Conservation (phyloP, 2,888 invertebrate species). For the Nymphalis c-album region DNA sequence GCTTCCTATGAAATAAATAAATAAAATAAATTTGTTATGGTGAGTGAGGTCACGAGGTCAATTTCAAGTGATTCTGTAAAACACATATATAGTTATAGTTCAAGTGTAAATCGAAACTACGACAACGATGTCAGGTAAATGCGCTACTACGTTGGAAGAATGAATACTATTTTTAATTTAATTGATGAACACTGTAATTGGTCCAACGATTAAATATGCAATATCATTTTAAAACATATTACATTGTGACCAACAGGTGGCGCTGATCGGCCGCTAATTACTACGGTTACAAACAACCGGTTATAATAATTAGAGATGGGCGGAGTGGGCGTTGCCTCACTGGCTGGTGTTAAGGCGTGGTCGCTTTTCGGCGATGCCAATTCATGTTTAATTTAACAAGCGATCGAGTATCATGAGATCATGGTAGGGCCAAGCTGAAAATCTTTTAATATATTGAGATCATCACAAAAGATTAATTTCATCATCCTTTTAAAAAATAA, state of each 20-base stretch:
- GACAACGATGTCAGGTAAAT: too few relatives aligned
- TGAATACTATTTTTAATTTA: too few relatives aligned
- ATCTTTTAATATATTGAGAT: slow-evolving; percentile 22
- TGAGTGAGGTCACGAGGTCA: too few relatives aligned
- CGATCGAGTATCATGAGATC: slow-evolving; percentile 42
- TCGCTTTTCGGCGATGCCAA: slow-evolving; percentile 54
- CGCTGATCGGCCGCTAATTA: slow-evolving; percentile 66
- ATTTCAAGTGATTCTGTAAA: too few relatives aligned
- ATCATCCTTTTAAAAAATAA: neutral
- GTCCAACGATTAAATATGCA: neutral
- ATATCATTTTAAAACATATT: slow-evolving; percentile 13
- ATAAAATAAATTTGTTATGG: too few relatives aligned
- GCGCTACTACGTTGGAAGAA: too few relatives aligned
- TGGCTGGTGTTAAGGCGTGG: slow-evolving; percentile 54
- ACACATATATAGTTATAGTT: too few relatives aligned
- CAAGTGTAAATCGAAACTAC: too few relatives aligned
- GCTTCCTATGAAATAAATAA: too few relatives aligned
- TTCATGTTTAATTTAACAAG: slow-evolving; percentile 53
- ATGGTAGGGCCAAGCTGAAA: slow-evolving; percentile 18
- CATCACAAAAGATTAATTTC: slow-evolving; percentile 8
- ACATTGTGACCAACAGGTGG: slow-evolving; percentile 63
- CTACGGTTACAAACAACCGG: slow-evolving; percentile 72
- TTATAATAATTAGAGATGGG: slow-evolving; percentile 79
- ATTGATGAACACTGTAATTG: neutral
- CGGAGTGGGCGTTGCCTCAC: slow-evolving; percentile 64